Base-by-base conservation (phyloP, 2,888 invertebrate genomes). In the Oxyscelio sp. region DNA sequence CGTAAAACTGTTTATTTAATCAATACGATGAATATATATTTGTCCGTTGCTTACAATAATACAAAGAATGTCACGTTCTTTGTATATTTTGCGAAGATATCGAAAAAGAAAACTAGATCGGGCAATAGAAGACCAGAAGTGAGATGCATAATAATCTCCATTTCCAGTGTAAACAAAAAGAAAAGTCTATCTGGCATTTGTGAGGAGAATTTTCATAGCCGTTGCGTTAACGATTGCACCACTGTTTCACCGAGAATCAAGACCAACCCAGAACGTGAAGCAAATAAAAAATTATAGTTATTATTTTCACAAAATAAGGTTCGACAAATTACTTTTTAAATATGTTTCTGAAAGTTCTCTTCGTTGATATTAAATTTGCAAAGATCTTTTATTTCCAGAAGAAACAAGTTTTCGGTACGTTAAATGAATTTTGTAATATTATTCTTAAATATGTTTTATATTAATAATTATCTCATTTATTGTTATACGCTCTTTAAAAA, bases 11-110 rank as follows among this genome's bases (percentile, higher is more conserved):
- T 38, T 38, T 19, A 48, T 40, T 24, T 58, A 58, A 70, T 70
- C 73, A 73, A 73, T 73, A 43, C 52, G 17, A 73, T 73, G 52
- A n/a, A n/a, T n/a, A n/a, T 61, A 73, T 52, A 73, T 61, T 75
- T 58, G 45, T 75, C 48, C 65, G 48, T 75, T 56, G 45, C 13
- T 27, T 50, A n/a, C 38, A 75, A 56, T 38, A 56, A 24, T 38
- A 70, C 70, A 63, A 79, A 70, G 63, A 63, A 79, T 31, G 70
- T 63, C 31, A 54, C 54, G 45, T 52, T 15, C 70, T 48, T 71
- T 79, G 70, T 63, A n/a, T 45, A 63, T 70, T 63, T 63, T 13
- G 21, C 6, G 11, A 56, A 48, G 48, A 70, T n/a, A 79, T 71
- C 54, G 43, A 63, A 45, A 48, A 61, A 48, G 54, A 21, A 66